Evolutionary conservation across 2,113 vertebrate species (phyloP), one percentile per base, ranked within the genome.

Genomic region (Cichladusa arquata): DNA sequence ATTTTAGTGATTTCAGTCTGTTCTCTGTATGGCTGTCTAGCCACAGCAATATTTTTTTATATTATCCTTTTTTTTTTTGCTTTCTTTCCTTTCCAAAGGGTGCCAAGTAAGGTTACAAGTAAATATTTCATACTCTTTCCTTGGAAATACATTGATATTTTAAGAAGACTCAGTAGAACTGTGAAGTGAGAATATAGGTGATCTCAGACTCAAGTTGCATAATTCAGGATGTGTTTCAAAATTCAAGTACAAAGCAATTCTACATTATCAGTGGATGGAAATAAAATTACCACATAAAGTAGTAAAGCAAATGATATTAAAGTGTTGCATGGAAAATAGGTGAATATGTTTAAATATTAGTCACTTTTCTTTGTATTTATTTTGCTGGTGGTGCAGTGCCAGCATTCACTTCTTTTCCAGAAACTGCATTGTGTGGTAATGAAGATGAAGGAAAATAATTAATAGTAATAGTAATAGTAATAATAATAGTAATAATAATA

Each of bases 361-460:
- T 67, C 53, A 29, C 36, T 50, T 6, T 74, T 67, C 33, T 1
- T 3, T 45, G 33, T 86, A 40, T 77, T 54, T 83, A 50, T 92
- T 88, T 93, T 84, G 8, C 38, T 76, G 9, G 36, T 78, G 28
- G 67, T 70, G 20, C 48, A 47, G 29, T 40, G 12, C 15, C 38
- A 77, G 19, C 28, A 67, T 29, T 53, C 20, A 17, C 12, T 62
- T 90, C 38, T 81, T 90, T 91, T 72, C 48, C 44, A 90, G 50
- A 87, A 90, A 53, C 61, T 72, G 18, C 6, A 4, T 53, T 71
- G 18, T 53, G n/a, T 78, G 72, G 86, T 69, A 56, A 60, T 67
- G 74, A 88, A 88, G 60, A 92, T 79, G 84, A 83, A 96, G n/a
- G 15, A 81, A 8, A 84, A 76, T 25, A 95, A 72, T 40, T 54